Evolutionary conservation across 2,888 invertebrate genomes (phyloP), one percentile per base, ranked within the genome.

Genomic region (Leptura quadrifasciata): DNA sequence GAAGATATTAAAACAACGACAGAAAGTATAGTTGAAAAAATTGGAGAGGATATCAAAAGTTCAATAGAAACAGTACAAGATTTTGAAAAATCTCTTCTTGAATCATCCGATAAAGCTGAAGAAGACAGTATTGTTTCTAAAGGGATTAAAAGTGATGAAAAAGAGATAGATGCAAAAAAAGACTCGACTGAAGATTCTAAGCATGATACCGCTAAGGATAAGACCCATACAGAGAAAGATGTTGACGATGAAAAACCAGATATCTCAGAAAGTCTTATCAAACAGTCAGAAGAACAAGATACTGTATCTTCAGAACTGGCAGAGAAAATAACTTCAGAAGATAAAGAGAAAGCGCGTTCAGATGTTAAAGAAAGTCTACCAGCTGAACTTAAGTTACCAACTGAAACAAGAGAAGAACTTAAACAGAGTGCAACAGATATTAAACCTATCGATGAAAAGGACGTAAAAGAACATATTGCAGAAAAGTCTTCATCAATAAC

Each of bases 21-120:
- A 17, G 61, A 70, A 70, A 61, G 61, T 0, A 31, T 27, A 1
- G 64, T 52, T 17, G 60, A 72, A 55, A 72, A 35, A 61, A 6
- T 60, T 20, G 72, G 67, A 31, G 71, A 47, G 6, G 24, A 71
- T 15, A 31, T 71, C 17, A 21, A 65, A 9, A n/a, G 15, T 12
- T 27, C 64, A 35, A 58, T 65, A 47, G 18, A 52, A 0, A 9
- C 65, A 24, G 68, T 54, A 52, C 58, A 27, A 4, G 47, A 65
- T 21, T 81, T 77, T 35, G 80, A 74, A 64, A 78, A 79, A 72
- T 79, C 79, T 52, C 72, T 76, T n/a, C 78, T 35, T 39, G 35
- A 31, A 0, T 21, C 57, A 2, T 9, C 2, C 12, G 57, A 21
- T 57, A 57, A 57, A 12, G 10, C 47, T 17, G 2, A 3, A 47